Conservation (phyloP, 2,888 invertebrate species). For the Marasmarcha lunaedactyla region DNA sequence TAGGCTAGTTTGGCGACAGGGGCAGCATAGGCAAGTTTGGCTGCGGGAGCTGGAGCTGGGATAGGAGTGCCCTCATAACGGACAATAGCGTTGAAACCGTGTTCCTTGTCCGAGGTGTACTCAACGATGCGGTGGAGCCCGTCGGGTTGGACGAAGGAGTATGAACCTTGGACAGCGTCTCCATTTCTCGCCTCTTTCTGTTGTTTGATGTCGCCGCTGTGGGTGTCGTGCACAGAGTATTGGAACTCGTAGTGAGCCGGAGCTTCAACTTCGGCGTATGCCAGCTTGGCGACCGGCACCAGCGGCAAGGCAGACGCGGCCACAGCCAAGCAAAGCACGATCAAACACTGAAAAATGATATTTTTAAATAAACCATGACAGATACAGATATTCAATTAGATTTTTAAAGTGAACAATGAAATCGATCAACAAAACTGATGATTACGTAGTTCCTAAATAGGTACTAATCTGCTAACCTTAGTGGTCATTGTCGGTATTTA, state of each 20-base stretch:
- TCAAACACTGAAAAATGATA: no score
- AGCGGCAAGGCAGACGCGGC: slow-evolving; percentile 21
- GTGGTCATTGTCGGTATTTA: no score
- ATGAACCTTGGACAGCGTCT: slow-evolving; percentile 52
- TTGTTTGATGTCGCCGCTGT: slow-evolving; percentile 56
- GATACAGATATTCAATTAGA: no score
- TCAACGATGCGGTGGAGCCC: slow-evolving; percentile 55
- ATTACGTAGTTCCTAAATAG: no score
- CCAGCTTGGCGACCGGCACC: slow-evolving; percentile 32
- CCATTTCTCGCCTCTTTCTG: slow-evolving; percentile 54
- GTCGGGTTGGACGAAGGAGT: slow-evolving; percentile 61
- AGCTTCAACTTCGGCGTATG: slow-evolving; percentile 39
- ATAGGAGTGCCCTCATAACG: slow-evolving; percentile 49
- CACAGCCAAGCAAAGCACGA: no score
- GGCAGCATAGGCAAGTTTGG: no score
- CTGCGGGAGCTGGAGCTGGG: no score
- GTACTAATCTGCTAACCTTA: no score
- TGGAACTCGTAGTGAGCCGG: slow-evolving; percentile 55
- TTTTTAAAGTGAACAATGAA: no score
- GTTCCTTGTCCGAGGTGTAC: slow-evolving; percentile 48
- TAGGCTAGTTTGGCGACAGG: slow-evolving; percentile 9
- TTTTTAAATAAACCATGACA: no score
- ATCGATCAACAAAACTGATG: no score
- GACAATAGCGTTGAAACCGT: slow-evolving; percentile 58
- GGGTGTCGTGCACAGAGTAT: slow-evolving; percentile 53